Base-by-base conservation (phyloP, 2,888 invertebrate genomes). In the Temnothorax ravouxi region DNA sequence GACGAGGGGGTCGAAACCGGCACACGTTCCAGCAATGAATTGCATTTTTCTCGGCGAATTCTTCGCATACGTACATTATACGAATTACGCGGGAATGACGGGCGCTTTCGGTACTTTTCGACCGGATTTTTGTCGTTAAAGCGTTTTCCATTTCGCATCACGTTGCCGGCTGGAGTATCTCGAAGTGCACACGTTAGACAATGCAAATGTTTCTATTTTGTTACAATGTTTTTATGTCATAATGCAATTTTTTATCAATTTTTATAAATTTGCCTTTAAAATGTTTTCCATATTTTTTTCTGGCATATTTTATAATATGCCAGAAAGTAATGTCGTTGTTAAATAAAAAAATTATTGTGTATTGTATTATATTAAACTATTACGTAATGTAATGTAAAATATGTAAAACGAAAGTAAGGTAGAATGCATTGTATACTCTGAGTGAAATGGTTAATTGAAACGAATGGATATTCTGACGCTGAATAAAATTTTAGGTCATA, bases 21-120 rank as follows among this genome's bases (percentile, higher is more conserved):
- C 44, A 59, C 38, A 76, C 52, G 62, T 71, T 38, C 50, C 47
- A 34, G 80, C 83, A 82, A 86, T 83, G 64, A 86, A 86, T 83
- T 69, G 85, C 59, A 83, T 82, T 85, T 86, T 85, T 86, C 85
- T 85, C 72, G 21, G 21, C 18, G 62, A 76, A 85, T 86, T 85
- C 83, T 84, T 83, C 62, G 81, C 77, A 85, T 72, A 80, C 47
- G 71, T 75, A 75, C 64, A 50, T n/a, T n/a, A n/a, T 64, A 80
- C 62, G 71, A 71, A 81, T 87, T 85, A 84, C 62, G 44, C 11
- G 21, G 62, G 25, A 38, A 81, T 85, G 76, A 84, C 84, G 66
- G 52, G 59, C 64, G 59, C 50, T 86, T 84, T 86, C 66, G 81
- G 52, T 74, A 52, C 34, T 56, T 61, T 76, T 64, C 21, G 18